A percentile compares a stretch with the other conserved stretches of the same genome.
Evolutionary conservation across 2,113 vertebrate species (phyloP).

Genomic region (Paramisgurnus dabryanus): DNA sequence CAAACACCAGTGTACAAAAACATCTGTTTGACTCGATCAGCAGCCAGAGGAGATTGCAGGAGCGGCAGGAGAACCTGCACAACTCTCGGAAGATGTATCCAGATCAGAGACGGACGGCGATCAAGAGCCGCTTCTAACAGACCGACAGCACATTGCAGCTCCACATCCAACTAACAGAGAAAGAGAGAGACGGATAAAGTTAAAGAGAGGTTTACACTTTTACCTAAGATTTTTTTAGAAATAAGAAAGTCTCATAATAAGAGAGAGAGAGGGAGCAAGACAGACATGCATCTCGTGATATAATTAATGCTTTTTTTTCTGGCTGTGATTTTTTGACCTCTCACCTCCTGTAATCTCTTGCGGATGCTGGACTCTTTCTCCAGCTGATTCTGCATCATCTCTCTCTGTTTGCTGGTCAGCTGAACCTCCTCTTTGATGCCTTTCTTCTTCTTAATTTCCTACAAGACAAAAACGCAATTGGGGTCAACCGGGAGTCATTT

Average conservation of each 20-base stretch:
- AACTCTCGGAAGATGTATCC: constrained; percentile 85
- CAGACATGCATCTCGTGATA: no score
- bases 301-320: no score
- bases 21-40: constrained; percentile 80
- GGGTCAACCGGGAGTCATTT: not conserved
- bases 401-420: constrained; percentile 93
- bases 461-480: constrained; percentile 10
- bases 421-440: constrained; percentile 96
- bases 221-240: no score
- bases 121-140: constrained; percentile 80
- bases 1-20: constrained; percentile 85
- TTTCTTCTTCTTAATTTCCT: constrained; percentile 98
- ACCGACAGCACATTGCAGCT: constrained; percentile 81
- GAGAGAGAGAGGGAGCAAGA: no score
- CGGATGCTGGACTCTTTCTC: constrained; percentile 87
- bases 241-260: not conserved
- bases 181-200: not conserved
- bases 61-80: constrained; percentile 85
- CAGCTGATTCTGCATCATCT: constrained; percentile 89
- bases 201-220: no score
- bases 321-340: not conserved
- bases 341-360: constrained; percentile 82
- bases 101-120: constrained; percentile 80
- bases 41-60: constrained; percentile 88
- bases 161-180: constrained; percentile 80